Conservation (phyloP, 2,113 vertebrate genomes). For the Hydropotes inermis region DNA sequence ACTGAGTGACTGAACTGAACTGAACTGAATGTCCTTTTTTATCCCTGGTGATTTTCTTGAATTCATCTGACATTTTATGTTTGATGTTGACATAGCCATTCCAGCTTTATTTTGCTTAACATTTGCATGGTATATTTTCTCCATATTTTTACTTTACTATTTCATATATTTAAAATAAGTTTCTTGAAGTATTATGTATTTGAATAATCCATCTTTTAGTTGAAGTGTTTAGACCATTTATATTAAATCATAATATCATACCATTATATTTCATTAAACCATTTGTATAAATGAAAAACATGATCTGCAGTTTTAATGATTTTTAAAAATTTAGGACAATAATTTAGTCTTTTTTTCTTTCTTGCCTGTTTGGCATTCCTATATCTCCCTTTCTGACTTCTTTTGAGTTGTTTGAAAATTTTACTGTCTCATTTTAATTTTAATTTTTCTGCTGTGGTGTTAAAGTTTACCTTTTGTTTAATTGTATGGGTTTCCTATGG, state of each 20-base stretch:
- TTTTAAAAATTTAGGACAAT: background rate
- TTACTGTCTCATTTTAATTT: background rate
- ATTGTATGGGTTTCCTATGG: background rate
- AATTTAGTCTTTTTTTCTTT: background rate
- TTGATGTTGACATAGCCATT: background rate
- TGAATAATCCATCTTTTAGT: background rate
- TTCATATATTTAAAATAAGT: background rate
- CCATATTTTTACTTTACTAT: background rate
- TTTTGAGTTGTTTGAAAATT: background rate
- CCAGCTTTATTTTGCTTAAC: background rate
- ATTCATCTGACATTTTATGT: background rate
- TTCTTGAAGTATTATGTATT: background rate
- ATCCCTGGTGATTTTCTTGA: background rate
- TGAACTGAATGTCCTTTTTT: background rate
- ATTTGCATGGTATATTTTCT: background rate
- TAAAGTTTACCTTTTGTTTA: background rate
- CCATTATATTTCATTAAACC: background rate
- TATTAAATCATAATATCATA: background rate
- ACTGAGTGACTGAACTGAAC: too few relatives aligned
- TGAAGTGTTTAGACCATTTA: background rate
- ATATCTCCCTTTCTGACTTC: background rate
- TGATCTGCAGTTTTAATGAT: background rate
- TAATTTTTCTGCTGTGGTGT: background rate
- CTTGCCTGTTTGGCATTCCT: background rate
- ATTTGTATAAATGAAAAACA: background rate